These are phyloP conservation scores for Rallus crepitans DNA, from an alignment of 2,797 vertebrate species.

Conservation along the genomic window DNA sequence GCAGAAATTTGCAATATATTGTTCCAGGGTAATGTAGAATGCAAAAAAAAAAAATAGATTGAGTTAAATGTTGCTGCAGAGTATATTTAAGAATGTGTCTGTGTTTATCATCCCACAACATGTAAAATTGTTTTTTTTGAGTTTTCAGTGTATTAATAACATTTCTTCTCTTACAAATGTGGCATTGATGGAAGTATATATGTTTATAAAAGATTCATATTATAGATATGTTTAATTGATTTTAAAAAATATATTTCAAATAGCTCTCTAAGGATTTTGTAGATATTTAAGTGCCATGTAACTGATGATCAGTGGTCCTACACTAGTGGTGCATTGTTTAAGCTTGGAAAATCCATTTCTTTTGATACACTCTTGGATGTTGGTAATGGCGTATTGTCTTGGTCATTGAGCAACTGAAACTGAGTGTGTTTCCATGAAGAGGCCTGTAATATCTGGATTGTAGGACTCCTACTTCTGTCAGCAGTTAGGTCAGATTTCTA, in stretches of 20 bases:
- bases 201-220: background rate
- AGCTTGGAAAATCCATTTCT: background rate
- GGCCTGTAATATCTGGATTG: background rate
- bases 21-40: background rate
- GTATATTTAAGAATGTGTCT: background rate
- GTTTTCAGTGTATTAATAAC: background rate
- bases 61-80: background rate
- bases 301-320: background rate
- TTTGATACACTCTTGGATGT: background rate
- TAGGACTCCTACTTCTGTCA: background rate
- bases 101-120: background rate
- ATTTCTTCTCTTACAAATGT: background rate
- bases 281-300: background rate
- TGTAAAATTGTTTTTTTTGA: background rate
- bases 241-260: background rate
- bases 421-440: background rate
- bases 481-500: background rate
- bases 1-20: background rate
- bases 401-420: background rate
- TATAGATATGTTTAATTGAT: background rate
- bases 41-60: background rate
- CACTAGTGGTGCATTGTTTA: background rate
- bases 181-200: background rate
- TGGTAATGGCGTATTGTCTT: background rate
- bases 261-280: background rate